Base-by-base conservation (phyloP, 2,888 invertebrate genomes). In the Caenorhabditis zanzibari region DNA sequence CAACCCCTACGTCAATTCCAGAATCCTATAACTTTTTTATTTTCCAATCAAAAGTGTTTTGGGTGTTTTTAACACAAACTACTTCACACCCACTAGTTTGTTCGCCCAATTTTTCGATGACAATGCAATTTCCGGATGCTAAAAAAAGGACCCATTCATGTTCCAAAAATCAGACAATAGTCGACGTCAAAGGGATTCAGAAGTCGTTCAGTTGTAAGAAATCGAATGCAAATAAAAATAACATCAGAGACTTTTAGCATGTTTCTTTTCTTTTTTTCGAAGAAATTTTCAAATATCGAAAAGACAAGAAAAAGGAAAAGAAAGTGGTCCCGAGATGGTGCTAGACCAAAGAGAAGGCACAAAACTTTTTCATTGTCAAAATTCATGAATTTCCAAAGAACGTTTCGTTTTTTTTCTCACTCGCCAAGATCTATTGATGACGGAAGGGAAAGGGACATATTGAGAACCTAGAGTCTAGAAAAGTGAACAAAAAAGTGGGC, bases 301-400 rank as follows among this genome's bases (percentile, higher is more conserved):
- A 26, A 54, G 19, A 19, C 19, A 47, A 47, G n/a, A 54, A 54
- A 24, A 22, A 54, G 14, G 22, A 5, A 28, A 16, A 63, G 26
- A 66, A 35, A 52, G 49, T 66, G 66, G 52, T 49, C 64, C 54
- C 52, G 44, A 59, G 59, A 59, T 47, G 59, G 49, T 66, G 64
- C 41, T 44, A 66, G 56, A 64, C 66, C 54, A 64, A n/a, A 74
- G 64, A 66, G 19, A 16, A 47, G 47, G 19, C 38, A 12, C 4
- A 12, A n/a, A 47, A 47, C 47, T 47, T 66, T 77, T 77, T 61
- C 63, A 63, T 69, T 77, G 69, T 69, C 77, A 77, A 77, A 77
- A 54, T 77, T 77, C 77, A 77, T 77, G 77, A 77, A 77, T 77
- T 77, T 77, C 47, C 77, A 49, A 77, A 77, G 77, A 76, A 68